These are phyloP conservation scores for Centroberyx gerrardi DNA, from an alignment of 2,797 vertebrate species.

Conservation along the genomic window DNA sequence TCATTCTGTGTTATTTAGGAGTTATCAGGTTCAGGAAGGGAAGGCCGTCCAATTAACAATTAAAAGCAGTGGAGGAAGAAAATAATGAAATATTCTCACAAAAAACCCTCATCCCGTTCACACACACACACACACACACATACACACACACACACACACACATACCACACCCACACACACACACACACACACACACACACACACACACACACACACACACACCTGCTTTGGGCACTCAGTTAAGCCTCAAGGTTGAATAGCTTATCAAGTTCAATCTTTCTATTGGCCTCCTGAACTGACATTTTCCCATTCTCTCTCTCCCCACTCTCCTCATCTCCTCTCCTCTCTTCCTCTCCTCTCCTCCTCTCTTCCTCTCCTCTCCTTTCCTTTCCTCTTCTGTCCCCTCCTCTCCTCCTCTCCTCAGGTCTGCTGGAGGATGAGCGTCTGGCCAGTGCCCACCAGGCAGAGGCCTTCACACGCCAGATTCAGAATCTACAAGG, in stretches of 20 bases:
- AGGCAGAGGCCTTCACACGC: slow-evolving; percentile 93
- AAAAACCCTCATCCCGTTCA: too few species aligned
- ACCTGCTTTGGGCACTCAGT: slow-evolving; percentile 14
- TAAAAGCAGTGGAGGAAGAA: not conserved
- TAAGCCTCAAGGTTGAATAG: slow-evolving; percentile 60
- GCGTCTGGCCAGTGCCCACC: slow-evolving; percentile 91
- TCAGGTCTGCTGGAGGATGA: slow-evolving; percentile 93
- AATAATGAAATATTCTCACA: not conserved
- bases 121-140: too few species aligned
- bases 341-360: slow-evolving; percentile 8
- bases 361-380: slow-evolving; percentile 6
- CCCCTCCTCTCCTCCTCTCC: slow-evolving; percentile 6
- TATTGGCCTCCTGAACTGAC: slow-evolving; percentile 47
- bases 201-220: too few species aligned
- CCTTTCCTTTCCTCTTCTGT: not conserved
- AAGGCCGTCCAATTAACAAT: not conserved
- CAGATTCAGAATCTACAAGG: slow-evolving; percentile 94
- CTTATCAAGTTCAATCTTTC: slow-evolving; percentile 68
- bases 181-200: too few species aligned
- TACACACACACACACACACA: too few species aligned
- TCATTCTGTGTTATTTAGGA: not conserved
- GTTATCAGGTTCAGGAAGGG: not conserved
- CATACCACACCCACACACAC: too few species aligned
- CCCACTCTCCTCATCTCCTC: not conserved
- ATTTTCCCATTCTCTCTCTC: slow-evolving; percentile 60